Evolutionary conservation across 2,888 invertebrate genomes (phyloP), one percentile per base, ranked within the genome.

Genomic region (Acanthococcus lagerstroemiae): DNA sequence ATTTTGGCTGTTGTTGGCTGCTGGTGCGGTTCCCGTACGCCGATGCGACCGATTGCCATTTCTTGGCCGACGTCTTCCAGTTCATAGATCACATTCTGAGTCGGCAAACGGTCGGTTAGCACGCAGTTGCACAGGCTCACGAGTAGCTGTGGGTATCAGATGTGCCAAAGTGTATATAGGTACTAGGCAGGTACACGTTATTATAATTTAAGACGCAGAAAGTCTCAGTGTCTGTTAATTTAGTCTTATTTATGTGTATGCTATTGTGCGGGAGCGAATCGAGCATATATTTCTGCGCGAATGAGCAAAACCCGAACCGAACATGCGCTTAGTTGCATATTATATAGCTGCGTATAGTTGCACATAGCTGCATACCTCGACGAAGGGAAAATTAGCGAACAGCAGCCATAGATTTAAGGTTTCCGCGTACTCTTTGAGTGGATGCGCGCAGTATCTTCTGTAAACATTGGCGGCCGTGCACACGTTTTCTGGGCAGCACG

Each of bases 361-460:
- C n/a, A n/a, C n/a, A n/a, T n/a, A n/a, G n/a, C n/a, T 15, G 30
- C 27, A 27, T 63, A 63, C 63, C 63, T 63, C 63, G 52, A 63
- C 25, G 37, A 63, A 63, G 24, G 63, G 63, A 25, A 63, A 63
- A 63, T 63, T 63, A 9, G 52, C 52, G 22, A 63, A 44, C n/a
- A 63, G 15, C 44, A 63, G 27, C 63, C 63, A 63, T 54, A 63
- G n/a, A 30, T 63, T 63, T 27, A 63, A 52, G 12, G 21, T 22
- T 6, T 63, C 63, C 25, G 54, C 22, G 37, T 63, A 63, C 17
- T 63, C 63, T 12, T 7, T 30, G 9, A 63, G 19, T 6, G 54
- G 52, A n/a, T 22, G 24, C n/a, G 27, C 27, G 19, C 63, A 63
- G 37, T 54, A 52, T 24, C 37, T 21, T 4, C 37, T 27, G 44